Evolutionary conservation across 2,797 vertebrate species (phyloP).

Genomic region (Tympanoctomys barrerae): DNA sequence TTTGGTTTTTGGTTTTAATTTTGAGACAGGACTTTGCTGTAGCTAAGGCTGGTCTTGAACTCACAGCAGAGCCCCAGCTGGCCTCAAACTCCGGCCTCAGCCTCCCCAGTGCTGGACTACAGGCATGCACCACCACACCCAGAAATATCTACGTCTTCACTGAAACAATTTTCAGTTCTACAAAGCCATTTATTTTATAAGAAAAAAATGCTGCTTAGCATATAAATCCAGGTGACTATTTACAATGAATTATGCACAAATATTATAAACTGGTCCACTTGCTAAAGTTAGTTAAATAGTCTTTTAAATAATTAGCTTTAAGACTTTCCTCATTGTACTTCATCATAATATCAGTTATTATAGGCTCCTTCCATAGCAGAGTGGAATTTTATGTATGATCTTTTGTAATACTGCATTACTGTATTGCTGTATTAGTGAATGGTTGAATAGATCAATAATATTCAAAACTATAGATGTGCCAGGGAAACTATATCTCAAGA

Average conservation of each 20-base stretch:
- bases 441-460: neutral
- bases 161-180: conserved; percentile 14
- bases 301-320: neutral
- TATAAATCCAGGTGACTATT: neutral
- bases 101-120: neutral
- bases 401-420: conserved; percentile 14
- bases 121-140: no score
- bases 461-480: neutral
- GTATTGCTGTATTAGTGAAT: neutral
- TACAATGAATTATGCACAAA: conserved; percentile 2
- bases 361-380: neutral
- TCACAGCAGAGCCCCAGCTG: neutral
- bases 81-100: neutral
- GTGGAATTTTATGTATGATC: neutral
- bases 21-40: neutral
- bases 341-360: neutral
- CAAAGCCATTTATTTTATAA: conserved; percentile 38
- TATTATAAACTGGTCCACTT: conserved; percentile 11
- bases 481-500: conserved; percentile 1
- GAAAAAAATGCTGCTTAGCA: neutral
- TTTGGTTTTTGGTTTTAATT: neutral
- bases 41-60: neutral
- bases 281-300: neutral
- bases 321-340: neutral
- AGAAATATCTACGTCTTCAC: neutral